Percentiles rank a stretch among this genome's conserved stretches.
Conservation (phyloP, 2,888 invertebrate genomes). For the Apocheima hispidaria region DNA sequence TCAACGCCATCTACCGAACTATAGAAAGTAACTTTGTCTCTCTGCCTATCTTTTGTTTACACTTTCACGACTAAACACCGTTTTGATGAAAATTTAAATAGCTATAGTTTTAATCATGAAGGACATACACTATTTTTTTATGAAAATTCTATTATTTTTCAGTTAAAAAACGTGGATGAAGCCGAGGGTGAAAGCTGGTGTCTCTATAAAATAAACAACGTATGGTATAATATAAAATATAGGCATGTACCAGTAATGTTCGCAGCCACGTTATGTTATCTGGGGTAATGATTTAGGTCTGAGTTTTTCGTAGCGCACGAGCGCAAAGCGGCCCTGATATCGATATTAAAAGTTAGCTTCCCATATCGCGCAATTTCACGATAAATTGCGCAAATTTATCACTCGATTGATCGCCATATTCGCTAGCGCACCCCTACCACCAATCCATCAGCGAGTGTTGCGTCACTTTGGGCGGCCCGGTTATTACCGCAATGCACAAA, state of each 20-base stretch:
- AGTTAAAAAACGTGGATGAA: too few relatives aligned
- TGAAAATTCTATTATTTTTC: neutral
- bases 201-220: neutral
- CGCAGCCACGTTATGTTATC: slow-evolving; percentile 13
- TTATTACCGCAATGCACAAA: neutral
- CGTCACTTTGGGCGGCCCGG: slow-evolving; percentile 11
- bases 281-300: slow-evolving; percentile 24
- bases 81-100: too few relatives aligned
- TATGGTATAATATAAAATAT: neutral
- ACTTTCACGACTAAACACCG: too few relatives aligned
- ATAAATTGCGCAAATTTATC: slow-evolving; percentile 71
- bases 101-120: too few relatives aligned
- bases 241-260: neutral
- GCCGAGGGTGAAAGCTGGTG: too few relatives aligned
- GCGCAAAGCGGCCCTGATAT: slow-evolving; percentile 23
- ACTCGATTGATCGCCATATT: slow-evolving; percentile 64
- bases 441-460: slow-evolving; percentile 25
- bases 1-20: too few relatives aligned
- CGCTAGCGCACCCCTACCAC: slow-evolving; percentile 42
- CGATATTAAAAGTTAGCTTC: slow-evolving; percentile 49
- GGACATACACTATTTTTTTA: too few relatives aligned
- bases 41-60: too few relatives aligned
- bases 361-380: slow-evolving; percentile 67
- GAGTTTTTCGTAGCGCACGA: slow-evolving; percentile 20
- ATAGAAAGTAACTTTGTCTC: too few relatives aligned